These are phyloP conservation scores for Taeniopygia guttata DNA, from an alignment of 2,797 vertebrate species.

Conservation along the genomic window DNA sequence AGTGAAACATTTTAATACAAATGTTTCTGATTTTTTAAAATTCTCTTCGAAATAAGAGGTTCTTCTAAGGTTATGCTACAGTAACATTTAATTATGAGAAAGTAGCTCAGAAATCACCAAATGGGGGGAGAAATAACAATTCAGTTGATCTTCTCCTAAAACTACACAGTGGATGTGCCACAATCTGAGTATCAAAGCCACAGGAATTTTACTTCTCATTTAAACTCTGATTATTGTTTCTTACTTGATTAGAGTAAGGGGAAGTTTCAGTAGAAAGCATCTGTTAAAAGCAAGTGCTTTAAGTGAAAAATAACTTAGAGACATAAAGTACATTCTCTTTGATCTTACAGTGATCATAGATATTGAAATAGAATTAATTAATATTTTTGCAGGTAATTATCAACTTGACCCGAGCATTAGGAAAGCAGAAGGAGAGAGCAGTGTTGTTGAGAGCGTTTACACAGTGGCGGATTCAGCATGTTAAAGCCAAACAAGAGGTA, in stretches of 20 bases:
- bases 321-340: background rate
- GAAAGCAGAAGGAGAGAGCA: conserved; percentile 86
- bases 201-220: background rate
- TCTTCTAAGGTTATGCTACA: background rate
- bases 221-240: background rate
- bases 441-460: conserved; percentile 88
- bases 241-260: background rate
- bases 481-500: conserved; percentile 84
- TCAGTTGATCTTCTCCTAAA: background rate
- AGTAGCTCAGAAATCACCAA: background rate
- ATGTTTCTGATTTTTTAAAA: background rate
- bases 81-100: background rate
- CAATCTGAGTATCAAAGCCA: background rate
- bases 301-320: background rate
- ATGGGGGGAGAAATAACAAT: background rate
- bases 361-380: background rate
- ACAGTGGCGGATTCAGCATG: conserved; percentile 85
- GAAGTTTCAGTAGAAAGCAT: background rate
- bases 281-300: background rate
- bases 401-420: conserved; percentile 84
- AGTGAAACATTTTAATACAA: background rate
- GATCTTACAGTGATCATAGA: background rate
- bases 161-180: background rate
- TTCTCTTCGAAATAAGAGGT: background rate
- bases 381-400: conserved; percentile 82